These are phyloP conservation scores for Montipora capricornis DNA, from an alignment of 64 coral and sea anemone genomes.

Conservation along the genomic window DNA sequence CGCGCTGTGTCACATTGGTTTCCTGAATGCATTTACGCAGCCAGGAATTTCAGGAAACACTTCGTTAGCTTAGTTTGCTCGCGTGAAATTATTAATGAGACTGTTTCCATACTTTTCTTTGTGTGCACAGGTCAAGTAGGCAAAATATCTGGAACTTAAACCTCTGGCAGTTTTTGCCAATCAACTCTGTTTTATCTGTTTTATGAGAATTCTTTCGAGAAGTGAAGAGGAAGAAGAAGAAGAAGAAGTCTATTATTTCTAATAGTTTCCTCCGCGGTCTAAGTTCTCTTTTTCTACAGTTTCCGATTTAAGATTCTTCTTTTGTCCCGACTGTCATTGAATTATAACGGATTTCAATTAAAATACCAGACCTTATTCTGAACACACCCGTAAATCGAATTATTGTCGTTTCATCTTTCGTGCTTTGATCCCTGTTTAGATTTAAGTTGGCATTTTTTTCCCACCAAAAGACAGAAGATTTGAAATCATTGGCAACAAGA, in stretches of 20 bases:
- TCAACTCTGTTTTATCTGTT: neutral
- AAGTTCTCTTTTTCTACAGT: neutral
- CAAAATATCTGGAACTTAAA: neutral
- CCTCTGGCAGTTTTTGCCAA: neutral
- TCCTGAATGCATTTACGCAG: neutral
- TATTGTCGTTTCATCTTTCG: neutral
- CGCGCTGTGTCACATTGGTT: neutral
- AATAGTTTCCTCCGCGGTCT: neutral
- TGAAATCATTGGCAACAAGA: no score
- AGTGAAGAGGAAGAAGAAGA: no score
- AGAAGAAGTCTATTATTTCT: neutral
- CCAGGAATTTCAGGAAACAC: neutral
- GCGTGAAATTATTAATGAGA: neutral
- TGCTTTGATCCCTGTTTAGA: neutral
- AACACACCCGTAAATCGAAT: neutral
- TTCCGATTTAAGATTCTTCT: neutral
- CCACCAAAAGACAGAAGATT: neutral
- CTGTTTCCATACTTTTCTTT: neutral
- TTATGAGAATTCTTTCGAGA: neutral
- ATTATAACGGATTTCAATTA: neutral
- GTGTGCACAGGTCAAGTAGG: neutral
- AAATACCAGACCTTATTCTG: constrained; percentile 7
- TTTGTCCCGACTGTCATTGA: neutral
- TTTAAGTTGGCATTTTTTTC: neutral
- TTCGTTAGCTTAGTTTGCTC: neutral